phyloP scores from a whole-genome alignment of 2,797 vertebrate species.

The Calcarius lapponicus region DNA sequence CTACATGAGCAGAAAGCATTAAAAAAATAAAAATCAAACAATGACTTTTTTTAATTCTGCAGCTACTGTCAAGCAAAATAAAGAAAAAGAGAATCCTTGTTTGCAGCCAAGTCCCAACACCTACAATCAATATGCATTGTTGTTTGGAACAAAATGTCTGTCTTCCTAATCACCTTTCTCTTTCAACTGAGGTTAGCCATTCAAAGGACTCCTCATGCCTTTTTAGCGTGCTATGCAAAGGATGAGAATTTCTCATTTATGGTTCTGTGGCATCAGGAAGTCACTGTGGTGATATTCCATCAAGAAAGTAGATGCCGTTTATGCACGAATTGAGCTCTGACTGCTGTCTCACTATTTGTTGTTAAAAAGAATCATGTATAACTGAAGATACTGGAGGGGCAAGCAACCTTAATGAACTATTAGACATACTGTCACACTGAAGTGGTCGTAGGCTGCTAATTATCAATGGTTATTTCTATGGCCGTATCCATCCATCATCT shows the following conservation, averaged over 20 bases:
- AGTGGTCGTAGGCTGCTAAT: not conserved
- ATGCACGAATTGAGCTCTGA: not conserved
- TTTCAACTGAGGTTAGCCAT: not conserved
- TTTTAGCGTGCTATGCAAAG: accelerated
- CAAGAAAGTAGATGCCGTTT: not conserved
- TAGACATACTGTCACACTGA: not conserved
- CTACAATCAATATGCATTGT: not conserved
- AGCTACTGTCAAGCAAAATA: not conserved
- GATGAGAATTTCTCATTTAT: not conserved
- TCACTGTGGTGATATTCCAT: not conserved
- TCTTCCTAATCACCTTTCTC: not conserved
- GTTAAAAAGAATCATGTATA: not conserved
- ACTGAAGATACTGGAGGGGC: not conserved
- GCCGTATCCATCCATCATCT: not conserved
- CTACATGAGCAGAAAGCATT: not conserved
- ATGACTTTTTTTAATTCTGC: not conserved
- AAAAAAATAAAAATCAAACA: not conserved
- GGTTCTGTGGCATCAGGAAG: not conserved
- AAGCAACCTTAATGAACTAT: not conserved
- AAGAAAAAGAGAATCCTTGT: not conserved
- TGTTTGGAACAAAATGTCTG: not conserved
- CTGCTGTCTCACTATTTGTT: not conserved
- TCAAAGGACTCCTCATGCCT: not conserved
- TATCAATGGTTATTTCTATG: not conserved
- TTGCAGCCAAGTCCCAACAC: not conserved